These are phyloP conservation scores for Caenorhabditis tropicalis DNA, from an alignment of 1,140 invertebrate genomes.

Conservation along the genomic window DNA sequence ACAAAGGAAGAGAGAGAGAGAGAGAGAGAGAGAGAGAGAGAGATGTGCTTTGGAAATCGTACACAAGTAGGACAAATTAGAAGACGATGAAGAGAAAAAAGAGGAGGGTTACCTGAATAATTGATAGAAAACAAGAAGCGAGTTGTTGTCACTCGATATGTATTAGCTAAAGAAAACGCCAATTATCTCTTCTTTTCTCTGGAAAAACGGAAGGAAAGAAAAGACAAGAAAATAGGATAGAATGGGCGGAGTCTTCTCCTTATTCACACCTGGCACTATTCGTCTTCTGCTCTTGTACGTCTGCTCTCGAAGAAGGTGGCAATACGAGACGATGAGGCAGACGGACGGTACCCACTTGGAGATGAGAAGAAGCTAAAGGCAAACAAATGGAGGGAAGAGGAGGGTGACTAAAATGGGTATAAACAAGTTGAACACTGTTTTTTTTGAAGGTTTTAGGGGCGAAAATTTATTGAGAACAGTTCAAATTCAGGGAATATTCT, in stretches of 20 bases:
- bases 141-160: background rate
- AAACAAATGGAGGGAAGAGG: background rate
- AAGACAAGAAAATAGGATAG: slow-evolving; percentile 35
- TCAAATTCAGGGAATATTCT: no score
- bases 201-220: slow-evolving; percentile 36
- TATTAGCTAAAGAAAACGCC: background rate
- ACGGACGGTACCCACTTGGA: background rate
- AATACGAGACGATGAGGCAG: slow-evolving; percentile 13
- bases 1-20: background rate
- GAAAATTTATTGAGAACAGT: no score
- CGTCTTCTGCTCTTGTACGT: background rate
- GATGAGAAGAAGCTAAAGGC: background rate
- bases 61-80: slow-evolving; percentile 37
- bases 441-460: background rate
- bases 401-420: slow-evolving; percentile 20
- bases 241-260: background rate
- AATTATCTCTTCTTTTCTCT: background rate
- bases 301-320: slow-evolving; percentile 37
- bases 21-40: background rate
- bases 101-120: slow-evolving; percentile 7
- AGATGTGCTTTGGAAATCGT: slow-evolving; percentile 19
- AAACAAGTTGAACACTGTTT: background rate
- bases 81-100: background rate
- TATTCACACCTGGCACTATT: slow-evolving; percentile 26
- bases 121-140: background rate